phyloP scores from a whole-genome alignment of 2,888 invertebrate species.

The Therioaphis trifolii region DNA sequence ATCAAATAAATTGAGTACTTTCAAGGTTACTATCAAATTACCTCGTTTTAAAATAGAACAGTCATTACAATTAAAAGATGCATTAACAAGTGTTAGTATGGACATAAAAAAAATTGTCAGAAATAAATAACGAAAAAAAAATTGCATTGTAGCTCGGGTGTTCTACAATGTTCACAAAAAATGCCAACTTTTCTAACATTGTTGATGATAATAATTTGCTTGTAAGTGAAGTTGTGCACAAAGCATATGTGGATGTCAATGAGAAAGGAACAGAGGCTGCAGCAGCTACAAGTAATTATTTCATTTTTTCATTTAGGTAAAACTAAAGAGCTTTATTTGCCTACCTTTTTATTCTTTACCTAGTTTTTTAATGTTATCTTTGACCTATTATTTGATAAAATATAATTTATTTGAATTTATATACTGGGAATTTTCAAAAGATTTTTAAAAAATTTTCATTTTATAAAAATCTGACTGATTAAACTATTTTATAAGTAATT shows the following conservation, averaged over 20 bases:
- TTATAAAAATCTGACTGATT: too few relatives aligned
- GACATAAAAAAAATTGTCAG: too few relatives aligned
- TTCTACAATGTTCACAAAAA: constrained; percentile 63
- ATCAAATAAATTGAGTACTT: constrained; percentile 70
- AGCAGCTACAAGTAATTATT: constrained; percentile 80
- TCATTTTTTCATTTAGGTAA: not conserved
- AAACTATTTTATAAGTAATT: too few relatives aligned
- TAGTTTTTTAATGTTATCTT: too few relatives aligned
- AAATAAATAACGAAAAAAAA: too few relatives aligned
- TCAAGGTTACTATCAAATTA: constrained; percentile 76
- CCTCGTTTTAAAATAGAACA: constrained; percentile 87
- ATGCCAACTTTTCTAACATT: constrained; percentile 77
- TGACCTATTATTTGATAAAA: too few relatives aligned
- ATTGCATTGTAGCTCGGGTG: constrained; percentile 32
- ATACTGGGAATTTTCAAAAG: too few relatives aligned
- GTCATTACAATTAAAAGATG: constrained; percentile 74
- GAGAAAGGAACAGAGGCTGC: constrained; percentile 90
- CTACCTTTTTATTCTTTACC: too few relatives aligned
- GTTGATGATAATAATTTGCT: constrained; percentile 71
- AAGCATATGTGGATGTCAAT: constrained; percentile 86
- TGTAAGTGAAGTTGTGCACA: constrained; percentile 82
- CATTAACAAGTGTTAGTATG: constrained; percentile 77
- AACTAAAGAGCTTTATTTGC: too few relatives aligned
- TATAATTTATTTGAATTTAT: too few relatives aligned
- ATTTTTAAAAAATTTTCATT: too few relatives aligned